A percentile compares a stretch with the other conserved stretches of the same genome.
Conservation (phyloP, 2,797 vertebrate genomes). For the Eptatretus atami region DNA sequence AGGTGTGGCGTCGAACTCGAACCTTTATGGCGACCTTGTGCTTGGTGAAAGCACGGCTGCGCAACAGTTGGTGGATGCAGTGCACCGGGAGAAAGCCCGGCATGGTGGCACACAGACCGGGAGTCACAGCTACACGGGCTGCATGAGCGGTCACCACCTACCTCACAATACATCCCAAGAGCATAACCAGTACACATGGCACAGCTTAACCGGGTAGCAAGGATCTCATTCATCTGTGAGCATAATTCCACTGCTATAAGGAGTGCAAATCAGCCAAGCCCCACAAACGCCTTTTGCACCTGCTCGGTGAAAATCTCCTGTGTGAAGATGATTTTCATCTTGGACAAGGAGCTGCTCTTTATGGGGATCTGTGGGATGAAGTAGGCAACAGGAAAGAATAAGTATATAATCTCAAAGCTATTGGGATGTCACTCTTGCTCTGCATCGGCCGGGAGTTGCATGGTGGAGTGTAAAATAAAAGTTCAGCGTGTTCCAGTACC, state of each 20-base stretch:
- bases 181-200: not conserved
- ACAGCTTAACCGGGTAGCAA: not conserved
- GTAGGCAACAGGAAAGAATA: not conserved
- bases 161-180: not conserved
- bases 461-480: too few species aligned
- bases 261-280: slow-evolving; percentile 5
- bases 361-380: slow-evolving; percentile 42
- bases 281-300: slow-evolving; percentile 16
- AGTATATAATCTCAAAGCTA: not conserved
- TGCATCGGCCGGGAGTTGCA: too few species aligned
- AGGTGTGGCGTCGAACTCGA: slow-evolving; percentile 8
- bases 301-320: slow-evolving; percentile 97
- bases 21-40: slow-evolving; percentile 99
- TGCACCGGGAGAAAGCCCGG: slow-evolving; percentile 87
- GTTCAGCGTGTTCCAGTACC: too few species aligned
- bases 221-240: slow-evolving; percentile 5
- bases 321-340: slow-evolving; percentile 97
- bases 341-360: slow-evolving; percentile 81
- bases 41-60: slow-evolving; percentile 84
- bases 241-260: slow-evolving; percentile 4
- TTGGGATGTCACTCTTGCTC: not conserved
- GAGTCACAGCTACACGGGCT: slow-evolving; percentile 72
- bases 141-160: slow-evolving; percentile 96
- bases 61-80: slow-evolving; percentile 86
- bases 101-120: slow-evolving; percentile 74